Evolutionary conservation across 2,888 invertebrate genomes (phyloP).

Genomic region (Hypercompe scribonia): DNA sequence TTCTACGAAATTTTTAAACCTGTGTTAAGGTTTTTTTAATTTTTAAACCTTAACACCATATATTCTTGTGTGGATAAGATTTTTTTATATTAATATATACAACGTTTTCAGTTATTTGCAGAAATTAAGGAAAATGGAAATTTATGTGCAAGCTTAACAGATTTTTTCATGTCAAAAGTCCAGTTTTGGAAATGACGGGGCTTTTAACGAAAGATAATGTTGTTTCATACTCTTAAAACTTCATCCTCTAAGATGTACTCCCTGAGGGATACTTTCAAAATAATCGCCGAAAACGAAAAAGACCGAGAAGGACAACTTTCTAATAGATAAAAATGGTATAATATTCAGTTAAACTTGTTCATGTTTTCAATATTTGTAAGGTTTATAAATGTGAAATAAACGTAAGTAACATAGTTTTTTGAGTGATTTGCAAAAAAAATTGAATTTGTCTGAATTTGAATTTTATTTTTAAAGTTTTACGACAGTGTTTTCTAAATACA

Average conservation of each 20-base stretch:
- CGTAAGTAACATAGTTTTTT: neutral
- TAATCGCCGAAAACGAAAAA: slow-evolving; percentile 72
- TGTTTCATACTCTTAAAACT: slow-evolving; percentile 41
- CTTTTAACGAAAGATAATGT: slow-evolving; percentile 23
- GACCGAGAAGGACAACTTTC: slow-evolving; percentile 55
- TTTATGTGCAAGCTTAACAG: neutral
- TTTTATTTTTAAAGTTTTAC: neutral
- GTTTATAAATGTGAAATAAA: slow-evolving; percentile 36
- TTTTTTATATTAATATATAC: neutral
- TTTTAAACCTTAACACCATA: neutral
- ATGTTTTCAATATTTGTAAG: slow-evolving; percentile 43
- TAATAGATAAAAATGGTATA: slow-evolving; percentile 57
- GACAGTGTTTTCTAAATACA: neutral
- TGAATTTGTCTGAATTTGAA: neutral
- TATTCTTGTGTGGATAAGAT: neutral
- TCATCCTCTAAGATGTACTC: slow-evolving; percentile 50
- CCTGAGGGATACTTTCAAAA: slow-evolving; percentile 60
- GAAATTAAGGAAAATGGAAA: neutral
- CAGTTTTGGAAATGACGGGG: slow-evolving; percentile 8
- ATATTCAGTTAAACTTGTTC: slow-evolving; percentile 55
- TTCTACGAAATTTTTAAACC: neutral
- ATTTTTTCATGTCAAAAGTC: slow-evolving; percentile 5
- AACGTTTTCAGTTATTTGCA: neutral
- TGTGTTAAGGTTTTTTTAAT: neutral
- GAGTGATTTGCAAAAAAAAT: neutral